Evolutionary conservation across 2,113 vertebrate genomes (phyloP).

Genomic region (Mesembrinibis cayennensis): DNA sequence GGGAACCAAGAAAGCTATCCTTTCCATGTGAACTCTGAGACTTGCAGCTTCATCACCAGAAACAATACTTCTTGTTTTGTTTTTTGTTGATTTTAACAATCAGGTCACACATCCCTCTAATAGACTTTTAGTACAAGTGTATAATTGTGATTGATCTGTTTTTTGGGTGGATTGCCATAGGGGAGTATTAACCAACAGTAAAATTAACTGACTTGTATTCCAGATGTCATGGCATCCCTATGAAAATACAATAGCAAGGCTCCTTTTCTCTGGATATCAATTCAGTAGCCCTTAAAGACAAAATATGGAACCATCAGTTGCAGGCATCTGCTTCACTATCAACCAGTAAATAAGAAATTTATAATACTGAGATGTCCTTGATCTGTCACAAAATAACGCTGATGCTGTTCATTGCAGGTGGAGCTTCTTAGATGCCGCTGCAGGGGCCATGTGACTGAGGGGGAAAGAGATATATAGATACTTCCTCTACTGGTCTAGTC

Average conservation of each 20-base stretch:
- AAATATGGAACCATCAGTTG: neutral
- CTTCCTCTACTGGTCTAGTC: neutral
- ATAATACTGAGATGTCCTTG: neutral
- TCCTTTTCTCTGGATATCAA: constrained; percentile 1
- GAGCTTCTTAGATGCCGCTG: neutral
- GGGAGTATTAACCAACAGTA: neutral
- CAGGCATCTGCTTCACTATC: neutral
- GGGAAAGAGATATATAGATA: neutral
- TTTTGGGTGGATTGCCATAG: neutral
- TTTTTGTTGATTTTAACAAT: neutral
- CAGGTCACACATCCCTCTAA: neutral
- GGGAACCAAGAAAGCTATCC: neutral
- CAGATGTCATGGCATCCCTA: neutral
- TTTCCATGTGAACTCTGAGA: neutral
- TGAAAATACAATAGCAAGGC: neutral
- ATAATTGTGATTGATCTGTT: neutral
- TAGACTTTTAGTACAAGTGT: neutral
- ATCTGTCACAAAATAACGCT: neutral
- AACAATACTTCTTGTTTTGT: neutral
- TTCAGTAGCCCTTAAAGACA: constrained; percentile 4
- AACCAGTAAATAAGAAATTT: neutral
- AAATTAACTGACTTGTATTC: constrained; percentile 18
- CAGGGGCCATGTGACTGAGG: accelerated
- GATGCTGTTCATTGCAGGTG: neutral
- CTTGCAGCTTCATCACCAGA: neutral